Percentiles rank a stretch among this genome's conserved stretches.
phyloP scores from a whole-genome alignment of 2,113 vertebrate species.

The Spea multiplicata region DNA sequence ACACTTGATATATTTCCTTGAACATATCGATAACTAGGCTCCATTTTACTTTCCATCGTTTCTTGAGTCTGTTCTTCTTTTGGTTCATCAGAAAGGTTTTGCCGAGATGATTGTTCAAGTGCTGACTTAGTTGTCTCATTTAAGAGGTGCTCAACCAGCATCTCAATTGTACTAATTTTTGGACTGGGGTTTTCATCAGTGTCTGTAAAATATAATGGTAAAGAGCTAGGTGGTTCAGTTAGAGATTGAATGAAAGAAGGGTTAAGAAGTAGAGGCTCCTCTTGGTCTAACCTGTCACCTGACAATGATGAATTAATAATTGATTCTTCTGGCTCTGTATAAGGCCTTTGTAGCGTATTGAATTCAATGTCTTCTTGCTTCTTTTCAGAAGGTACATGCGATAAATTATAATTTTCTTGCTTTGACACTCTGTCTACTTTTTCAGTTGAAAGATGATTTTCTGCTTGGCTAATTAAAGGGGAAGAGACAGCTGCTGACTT shows the following conservation, averaged over 20 bases:
- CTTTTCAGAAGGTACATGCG: conserved; percentile 16
- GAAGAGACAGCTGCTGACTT: conserved; percentile 50
- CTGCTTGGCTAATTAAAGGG: conserved; percentile 51
- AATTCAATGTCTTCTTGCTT: conserved; percentile 40
- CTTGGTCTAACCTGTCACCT: conserved; percentile 1
- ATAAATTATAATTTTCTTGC: conserved; percentile 29
- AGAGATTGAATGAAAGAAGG: neutral
- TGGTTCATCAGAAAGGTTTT: too few relatives aligned
- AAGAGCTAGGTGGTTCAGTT: neutral
- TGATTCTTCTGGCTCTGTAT: conserved; percentile 29
- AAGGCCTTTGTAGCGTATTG: conserved; percentile 27
- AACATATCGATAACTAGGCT: too few relatives aligned
- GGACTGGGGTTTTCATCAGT: neutral
- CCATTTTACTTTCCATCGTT: too few relatives aligned
- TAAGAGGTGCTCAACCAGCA: too few relatives aligned
- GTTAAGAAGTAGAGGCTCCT: neutral
- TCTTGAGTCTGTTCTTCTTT: too few relatives aligned
- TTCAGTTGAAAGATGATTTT: conserved; percentile 45
- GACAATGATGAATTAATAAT: neutral
- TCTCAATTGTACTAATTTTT: neutral
- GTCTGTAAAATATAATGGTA: conserved; percentile 13
- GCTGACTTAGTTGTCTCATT: too few relatives aligned
- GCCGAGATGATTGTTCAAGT: too few relatives aligned
- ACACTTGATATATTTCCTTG: neutral
- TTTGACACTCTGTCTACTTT: conserved; percentile 39